Evolutionary conservation across 2,888 invertebrate species (phyloP).

Genomic region (Macrophya alboannulata): DNA sequence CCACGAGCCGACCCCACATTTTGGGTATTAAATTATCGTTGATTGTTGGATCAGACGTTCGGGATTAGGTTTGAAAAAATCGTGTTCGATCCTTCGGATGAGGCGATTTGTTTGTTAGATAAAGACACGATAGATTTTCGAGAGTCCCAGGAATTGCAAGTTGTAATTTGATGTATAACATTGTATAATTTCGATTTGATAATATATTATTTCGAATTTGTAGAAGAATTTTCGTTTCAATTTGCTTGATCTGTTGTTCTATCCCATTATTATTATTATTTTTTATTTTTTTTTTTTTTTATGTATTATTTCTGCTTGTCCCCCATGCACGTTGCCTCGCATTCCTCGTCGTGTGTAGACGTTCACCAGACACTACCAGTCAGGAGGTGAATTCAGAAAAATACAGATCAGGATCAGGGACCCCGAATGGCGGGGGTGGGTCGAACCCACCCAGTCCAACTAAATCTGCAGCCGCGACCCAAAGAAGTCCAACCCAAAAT

Average conservation of each 20-base stretch:
- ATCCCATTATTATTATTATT: slow-evolving; percentile 62
- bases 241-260: slow-evolving; percentile 52
- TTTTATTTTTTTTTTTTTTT: slow-evolving; percentile 64
- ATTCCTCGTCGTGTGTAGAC: slow-evolving; percentile 69
- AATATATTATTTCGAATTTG: neutral
- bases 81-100: neutral
- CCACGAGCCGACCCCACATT: slow-evolving; percentile 3
- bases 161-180: slow-evolving; percentile 19
- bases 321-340: slow-evolving; percentile 74
- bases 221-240: neutral
- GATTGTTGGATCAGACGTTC: neutral
- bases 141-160: slow-evolving; percentile 2
- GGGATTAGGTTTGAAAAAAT: neutral
- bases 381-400: slow-evolving; percentile 77
- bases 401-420: slow-evolving; percentile 75
- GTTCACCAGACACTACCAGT: slow-evolving; percentile 77
- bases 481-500: slow-evolving; percentile 73
- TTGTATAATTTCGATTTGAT: neutral
- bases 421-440: slow-evolving; percentile 69
- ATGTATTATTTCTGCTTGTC: slow-evolving; percentile 63
- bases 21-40: slow-evolving; percentile 25
- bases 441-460: slow-evolving; percentile 77
- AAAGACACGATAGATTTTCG: neutral
- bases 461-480: slow-evolving; percentile 73
- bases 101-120: neutral